Conservation (phyloP, 2,797 vertebrate genomes). For the Halcyon badia region DNA sequence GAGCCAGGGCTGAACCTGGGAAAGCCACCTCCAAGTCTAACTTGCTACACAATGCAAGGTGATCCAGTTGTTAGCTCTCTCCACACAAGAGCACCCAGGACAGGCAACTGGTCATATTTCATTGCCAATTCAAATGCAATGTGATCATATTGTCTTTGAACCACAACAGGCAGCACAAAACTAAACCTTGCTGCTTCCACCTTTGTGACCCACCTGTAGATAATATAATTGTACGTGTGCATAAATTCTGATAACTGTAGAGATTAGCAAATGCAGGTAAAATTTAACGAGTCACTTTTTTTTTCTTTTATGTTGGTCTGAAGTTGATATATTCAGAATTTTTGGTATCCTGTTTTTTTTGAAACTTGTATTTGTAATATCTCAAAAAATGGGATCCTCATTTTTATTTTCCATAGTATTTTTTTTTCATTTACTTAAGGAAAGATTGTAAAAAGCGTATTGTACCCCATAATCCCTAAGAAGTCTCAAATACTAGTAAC, state of each 20-base stretch:
- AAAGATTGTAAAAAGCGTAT: not conserved
- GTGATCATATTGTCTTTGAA: not conserved
- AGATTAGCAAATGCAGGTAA: not conserved
- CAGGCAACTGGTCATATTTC: not conserved
- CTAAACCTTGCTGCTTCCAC: not conserved
- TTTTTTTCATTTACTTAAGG: not conserved
- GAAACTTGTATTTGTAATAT: not conserved
- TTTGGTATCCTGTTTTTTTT: not conserved
- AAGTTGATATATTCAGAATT: not conserved
- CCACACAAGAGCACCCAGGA: accelerated
- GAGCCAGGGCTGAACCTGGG: not conserved
- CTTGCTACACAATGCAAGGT: accelerated
- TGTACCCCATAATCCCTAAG: not conserved
- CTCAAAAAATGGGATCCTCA: not conserved
- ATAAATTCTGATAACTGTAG: not conserved
- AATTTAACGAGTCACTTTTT: accelerated
- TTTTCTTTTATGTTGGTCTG: not conserved
- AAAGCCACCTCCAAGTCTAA: not conserved
- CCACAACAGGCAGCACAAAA: not conserved
- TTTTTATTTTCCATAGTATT: not conserved
- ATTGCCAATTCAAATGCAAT: not conserved
- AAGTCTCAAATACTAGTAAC: not conserved
- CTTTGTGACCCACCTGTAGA: accelerated
- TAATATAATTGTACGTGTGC: not conserved
- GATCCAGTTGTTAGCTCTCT: not conserved